Base-by-base conservation (phyloP, 2,888 invertebrate genomes). In the Pogonocherus hispidulus region DNA sequence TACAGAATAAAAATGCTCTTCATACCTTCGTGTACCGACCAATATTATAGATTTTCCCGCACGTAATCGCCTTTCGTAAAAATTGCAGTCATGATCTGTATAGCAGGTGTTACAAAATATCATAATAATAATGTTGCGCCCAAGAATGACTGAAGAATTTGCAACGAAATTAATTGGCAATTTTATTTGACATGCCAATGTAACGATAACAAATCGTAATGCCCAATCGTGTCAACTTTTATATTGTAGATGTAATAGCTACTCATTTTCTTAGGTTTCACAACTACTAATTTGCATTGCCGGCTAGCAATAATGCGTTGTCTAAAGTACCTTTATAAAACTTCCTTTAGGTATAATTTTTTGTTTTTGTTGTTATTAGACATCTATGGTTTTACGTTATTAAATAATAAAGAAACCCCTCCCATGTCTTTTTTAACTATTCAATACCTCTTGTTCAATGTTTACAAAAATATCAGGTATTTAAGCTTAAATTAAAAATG, bases 281-380 rank as follows among this genome's bases (percentile, higher is more conserved):
- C 78, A 79, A 80, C 80, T 81, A 83, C 81, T 81, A 82, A 83
- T 83, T 81, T 81, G 71, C 73, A 35, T 72, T 68, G 74, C 80
- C 79, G 77, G 76, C 76, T 76, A n/a, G n/a, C n/a, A n/a, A n/a
- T n/a, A n/a, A n/a, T n/a, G n/a, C n/a, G n/a, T n/a, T n/a, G n/a
- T n/a, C n/a, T n/a, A n/a, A n/a, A n/a, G n/a, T n/a, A n/a, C n/a
- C n/a, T n/a, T n/a, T n/a, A n/a, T n/a, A n/a, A n/a, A n/a, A n/a
- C n/a, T n/a, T n/a, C n/a, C n/a, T n/a, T n/a, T n/a, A n/a, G n/a
- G n/a, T n/a, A n/a, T n/a, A n/a, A n/a, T n/a, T n/a, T n/a, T n/a
- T n/a, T n/a, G n/a, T n/a, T n/a, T n/a, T n/a, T n/a, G n/a, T n/a
- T n/a, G n/a, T n/a, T n/a, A n/a, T n/a, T n/a, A n/a, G n/a, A n/a